phyloP scores from a whole-genome alignment of 2,113 vertebrate genomes.

The Oriolus oriolus region DNA sequence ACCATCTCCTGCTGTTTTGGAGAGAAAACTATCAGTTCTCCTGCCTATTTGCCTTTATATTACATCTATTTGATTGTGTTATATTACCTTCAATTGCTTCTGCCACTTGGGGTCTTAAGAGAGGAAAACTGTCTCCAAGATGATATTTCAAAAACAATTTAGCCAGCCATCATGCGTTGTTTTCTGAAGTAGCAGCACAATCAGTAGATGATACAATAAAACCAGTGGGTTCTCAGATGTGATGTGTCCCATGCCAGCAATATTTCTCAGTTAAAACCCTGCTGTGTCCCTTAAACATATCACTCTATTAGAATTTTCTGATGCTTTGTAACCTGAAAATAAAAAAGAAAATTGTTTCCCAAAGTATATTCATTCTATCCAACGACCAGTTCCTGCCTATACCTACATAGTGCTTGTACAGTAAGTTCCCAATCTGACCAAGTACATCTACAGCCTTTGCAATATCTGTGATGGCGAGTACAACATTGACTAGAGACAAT shows the following conservation, averaged over 20 bases:
- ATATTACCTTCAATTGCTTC: conserved; percentile 36
- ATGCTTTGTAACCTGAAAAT: background rate
- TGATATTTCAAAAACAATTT: conserved; percentile 43
- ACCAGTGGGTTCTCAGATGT: background rate
- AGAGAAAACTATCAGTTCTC: background rate
- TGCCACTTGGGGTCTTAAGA: conserved; percentile 5
- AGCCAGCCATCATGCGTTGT: background rate
- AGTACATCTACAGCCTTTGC: background rate
- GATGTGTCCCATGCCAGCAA: background rate
- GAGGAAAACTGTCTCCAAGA: conserved; percentile 1
- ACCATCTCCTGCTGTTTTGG: background rate
- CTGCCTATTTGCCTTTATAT: background rate
- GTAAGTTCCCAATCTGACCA: background rate
- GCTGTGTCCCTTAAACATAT: background rate
- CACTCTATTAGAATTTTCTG: background rate
- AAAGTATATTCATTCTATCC: background rate
- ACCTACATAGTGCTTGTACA: background rate
- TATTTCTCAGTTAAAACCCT: background rate
- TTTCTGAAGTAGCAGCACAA: background rate
- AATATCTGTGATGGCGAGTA: background rate
- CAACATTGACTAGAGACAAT: background rate
- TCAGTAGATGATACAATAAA: background rate
- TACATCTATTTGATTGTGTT: background rate
- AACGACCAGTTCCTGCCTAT: background rate
- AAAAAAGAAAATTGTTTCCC: background rate